These are phyloP conservation scores for Microtus ochrogaster DNA, from an alignment of 2,113 vertebrate species.

Conservation along the genomic window DNA sequence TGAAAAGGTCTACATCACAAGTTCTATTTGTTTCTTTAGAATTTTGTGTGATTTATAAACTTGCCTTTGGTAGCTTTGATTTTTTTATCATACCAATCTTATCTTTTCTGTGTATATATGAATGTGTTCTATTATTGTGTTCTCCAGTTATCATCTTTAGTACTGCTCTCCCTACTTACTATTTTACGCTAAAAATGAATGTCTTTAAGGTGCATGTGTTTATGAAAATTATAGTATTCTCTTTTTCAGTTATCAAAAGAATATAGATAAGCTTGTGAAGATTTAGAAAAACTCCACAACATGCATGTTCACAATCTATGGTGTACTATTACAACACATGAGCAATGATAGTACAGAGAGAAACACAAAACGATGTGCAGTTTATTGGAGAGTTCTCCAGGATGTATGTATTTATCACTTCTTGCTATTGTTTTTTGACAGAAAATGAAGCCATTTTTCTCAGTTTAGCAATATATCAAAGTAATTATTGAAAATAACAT, in stretches of 20 bases:
- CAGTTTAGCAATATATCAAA: background rate
- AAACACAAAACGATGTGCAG: background rate
- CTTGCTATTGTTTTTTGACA: background rate
- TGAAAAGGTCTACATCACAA: background rate
- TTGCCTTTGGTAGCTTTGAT: background rate
- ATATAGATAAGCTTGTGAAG: background rate
- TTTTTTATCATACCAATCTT: background rate
- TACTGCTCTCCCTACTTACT: background rate
- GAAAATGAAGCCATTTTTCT: background rate
- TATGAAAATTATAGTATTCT: background rate
- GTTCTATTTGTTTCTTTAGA: background rate
- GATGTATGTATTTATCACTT: background rate
- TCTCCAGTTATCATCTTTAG: background rate
- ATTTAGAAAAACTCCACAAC: background rate
- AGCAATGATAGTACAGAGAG: background rate
- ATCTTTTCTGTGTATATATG: background rate
- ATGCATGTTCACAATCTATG: background rate
- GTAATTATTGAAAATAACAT: background rate
- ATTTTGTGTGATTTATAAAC: background rate
- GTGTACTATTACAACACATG: constrained; percentile 24
- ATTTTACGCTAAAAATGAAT: constrained; percentile 24
- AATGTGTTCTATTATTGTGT: background rate
- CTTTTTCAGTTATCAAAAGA: constrained; percentile 25
- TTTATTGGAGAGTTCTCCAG: background rate
- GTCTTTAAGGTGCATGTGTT: background rate